These are phyloP conservation scores for Sebastes elongatus DNA, from an alignment of 2,797 vertebrate genomes.

Conservation along the genomic window DNA sequence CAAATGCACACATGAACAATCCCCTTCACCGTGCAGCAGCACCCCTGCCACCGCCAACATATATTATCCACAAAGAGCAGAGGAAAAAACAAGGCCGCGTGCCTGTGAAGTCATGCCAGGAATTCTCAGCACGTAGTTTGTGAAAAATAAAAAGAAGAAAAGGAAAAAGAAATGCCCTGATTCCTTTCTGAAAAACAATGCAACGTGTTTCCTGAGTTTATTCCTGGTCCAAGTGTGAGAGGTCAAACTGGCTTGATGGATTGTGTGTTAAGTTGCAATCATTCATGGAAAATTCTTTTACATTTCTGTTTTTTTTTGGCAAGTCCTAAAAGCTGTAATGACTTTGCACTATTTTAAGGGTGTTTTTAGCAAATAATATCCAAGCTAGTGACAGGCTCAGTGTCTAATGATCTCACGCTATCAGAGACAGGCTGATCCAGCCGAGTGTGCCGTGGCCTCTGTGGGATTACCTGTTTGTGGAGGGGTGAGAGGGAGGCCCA, in stretches of 20 bases:
- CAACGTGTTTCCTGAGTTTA: slow-evolving; percentile 30
- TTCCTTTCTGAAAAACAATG: slow-evolving; percentile 41
- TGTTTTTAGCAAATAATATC: neutral
- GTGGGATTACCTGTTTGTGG: slow-evolving; percentile 21
- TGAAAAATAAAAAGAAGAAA: neutral
- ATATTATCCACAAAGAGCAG: slow-evolving; percentile 62
- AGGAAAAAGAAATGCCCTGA: neutral
- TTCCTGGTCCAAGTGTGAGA: slow-evolving; percentile 11
- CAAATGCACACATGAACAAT: slow-evolving; percentile 39
- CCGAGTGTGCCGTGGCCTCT: neutral
- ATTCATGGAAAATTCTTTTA: neutral
- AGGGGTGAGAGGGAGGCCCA: slow-evolving; percentile 5
- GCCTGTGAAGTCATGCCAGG: slow-evolving; percentile 65
- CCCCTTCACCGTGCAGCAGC: slow-evolving; percentile 17
- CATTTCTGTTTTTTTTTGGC: neutral
- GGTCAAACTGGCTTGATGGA: slow-evolving; percentile 20
- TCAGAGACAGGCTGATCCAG: neutral
- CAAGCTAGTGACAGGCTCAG: slow-evolving; percentile 10
- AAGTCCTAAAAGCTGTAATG: neutral
- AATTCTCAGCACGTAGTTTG: slow-evolving; percentile 52
- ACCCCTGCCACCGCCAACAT: slow-evolving; percentile 42
- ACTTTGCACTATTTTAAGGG: neutral
- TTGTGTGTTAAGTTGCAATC: slow-evolving; percentile 3
- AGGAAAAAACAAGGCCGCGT: slow-evolving; percentile 35
- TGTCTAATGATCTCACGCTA: slow-evolving; percentile 47